Percentiles rank a stretch among this genome's conserved stretches.
Evolutionary conservation across 2,888 invertebrate genomes (phyloP).

Genomic region (Dynastes hyllus): DNA sequence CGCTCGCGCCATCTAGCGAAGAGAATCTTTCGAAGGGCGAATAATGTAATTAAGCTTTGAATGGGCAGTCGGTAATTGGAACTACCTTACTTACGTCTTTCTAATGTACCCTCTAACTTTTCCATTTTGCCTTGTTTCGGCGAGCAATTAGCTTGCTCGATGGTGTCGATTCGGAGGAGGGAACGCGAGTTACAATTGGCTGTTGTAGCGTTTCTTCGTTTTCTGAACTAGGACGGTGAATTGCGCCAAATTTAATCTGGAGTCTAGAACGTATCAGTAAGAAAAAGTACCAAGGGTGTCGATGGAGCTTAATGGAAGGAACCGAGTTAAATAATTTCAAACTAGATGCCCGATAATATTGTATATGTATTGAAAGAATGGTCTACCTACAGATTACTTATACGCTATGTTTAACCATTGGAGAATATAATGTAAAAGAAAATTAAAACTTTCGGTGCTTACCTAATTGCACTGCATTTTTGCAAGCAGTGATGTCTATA

Average conservation of each 20-base stretch:
- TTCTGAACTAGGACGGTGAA: background rate
- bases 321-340: no score
- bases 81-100: constrained; percentile 49
- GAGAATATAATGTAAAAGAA: no score
- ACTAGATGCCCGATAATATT: no score
- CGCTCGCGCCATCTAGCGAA: background rate
- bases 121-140: constrained; percentile 50
- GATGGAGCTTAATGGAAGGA: no score
- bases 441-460: no score
- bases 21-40: constrained; percentile 22
- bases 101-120: constrained; percentile 52
- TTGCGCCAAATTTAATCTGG: constrained; percentile 8
- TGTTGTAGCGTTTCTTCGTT: background rate
- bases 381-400: no score
- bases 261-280: background rate
- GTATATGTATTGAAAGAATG: no score
- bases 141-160: constrained; percentile 23
- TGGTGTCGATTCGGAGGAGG: background rate
- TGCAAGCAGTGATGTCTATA: no score
- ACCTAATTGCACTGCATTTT: no score
- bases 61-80: constrained; percentile 51
- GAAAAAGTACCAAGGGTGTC: background rate
- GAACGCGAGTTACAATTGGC: background rate
- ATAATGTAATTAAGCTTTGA: constrained; percentile 53
- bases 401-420: no score